Conservation (phyloP, 2,888 invertebrate species). For the Rhingia campestris region DNA sequence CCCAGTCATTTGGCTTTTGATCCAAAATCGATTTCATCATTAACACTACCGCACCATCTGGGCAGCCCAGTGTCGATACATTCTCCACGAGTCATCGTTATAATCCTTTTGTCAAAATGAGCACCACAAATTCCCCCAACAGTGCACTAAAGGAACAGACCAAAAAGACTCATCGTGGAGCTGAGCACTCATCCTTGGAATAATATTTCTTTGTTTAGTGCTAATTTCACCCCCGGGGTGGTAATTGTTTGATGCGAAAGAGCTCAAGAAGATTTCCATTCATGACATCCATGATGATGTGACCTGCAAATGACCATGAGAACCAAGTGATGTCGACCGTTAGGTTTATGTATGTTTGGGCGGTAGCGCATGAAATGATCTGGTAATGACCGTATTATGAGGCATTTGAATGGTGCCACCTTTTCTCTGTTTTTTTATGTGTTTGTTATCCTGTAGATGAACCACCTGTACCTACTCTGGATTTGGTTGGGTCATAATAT, state of each 20-base stretch:
- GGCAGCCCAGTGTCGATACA: constrained; percentile 36
- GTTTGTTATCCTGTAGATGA: not conserved
- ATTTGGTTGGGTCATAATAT: constrained; percentile 6
- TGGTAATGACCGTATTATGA: constrained; percentile 44
- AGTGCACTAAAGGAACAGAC: constrained; percentile 17
- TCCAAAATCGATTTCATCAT: constrained; percentile 70
- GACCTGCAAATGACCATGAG: constrained; percentile 35
- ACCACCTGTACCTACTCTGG: constrained; percentile 16
- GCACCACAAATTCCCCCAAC: constrained; percentile 27
- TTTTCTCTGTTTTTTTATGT: not conserved
- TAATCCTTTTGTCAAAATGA: constrained; percentile 58
- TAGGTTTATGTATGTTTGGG: not conserved
- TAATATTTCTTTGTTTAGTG: constrained; percentile 68
- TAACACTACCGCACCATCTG: constrained; percentile 42
- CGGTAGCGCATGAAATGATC: constrained; percentile 24
- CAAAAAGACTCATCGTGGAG: constrained; percentile 42
- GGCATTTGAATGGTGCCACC: constrained; percentile 43
- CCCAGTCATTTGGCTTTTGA: constrained; percentile 65
- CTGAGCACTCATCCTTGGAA: constrained; percentile 46
- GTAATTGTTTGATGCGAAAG: constrained; percentile 61
- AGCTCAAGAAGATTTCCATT: constrained; percentile 35
- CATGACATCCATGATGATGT: constrained; percentile 1
- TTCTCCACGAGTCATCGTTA: constrained; percentile 50
- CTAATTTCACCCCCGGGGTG: constrained; percentile 66
- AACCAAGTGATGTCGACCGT: not conserved